These are phyloP conservation scores for Orussus abietinus DNA, from an alignment of 1,140 invertebrate species.

Conservation along the genomic window DNA sequence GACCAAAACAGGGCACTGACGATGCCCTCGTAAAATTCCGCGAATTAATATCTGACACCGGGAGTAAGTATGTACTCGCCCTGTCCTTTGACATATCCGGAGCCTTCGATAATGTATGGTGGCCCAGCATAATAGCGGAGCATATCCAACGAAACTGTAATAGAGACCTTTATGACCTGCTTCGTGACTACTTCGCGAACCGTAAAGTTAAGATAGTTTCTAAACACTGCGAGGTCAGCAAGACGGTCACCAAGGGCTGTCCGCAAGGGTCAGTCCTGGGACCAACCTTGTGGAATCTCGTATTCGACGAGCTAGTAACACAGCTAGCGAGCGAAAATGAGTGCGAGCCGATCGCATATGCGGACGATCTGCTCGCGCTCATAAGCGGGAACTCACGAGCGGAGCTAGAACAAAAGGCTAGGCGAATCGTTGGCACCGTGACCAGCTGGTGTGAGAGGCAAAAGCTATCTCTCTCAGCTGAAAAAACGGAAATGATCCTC, in stretches of 20 bases:
- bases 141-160: slow-evolving; percentile 15
- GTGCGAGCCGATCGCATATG: slow-evolving; percentile 21
- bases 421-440: not conserved
- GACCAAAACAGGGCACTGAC: slow-evolving; percentile 13
- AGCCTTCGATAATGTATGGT: slow-evolving; percentile 39
- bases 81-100: slow-evolving; percentile 43
- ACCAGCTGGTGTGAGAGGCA: not conserved
- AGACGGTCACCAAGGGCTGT: slow-evolving; percentile 13
- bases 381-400: slow-evolving; percentile 10
- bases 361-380: slow-evolving; percentile 21
- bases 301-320: slow-evolving; percentile 21
- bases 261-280: no score
- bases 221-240: not conserved
- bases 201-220: not conserved
- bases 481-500: slow-evolving; percentile 2
- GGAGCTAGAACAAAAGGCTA: slow-evolving; percentile 7
- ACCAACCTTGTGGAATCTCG: slow-evolving; percentile 24
- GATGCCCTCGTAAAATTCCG: slow-evolving; percentile 12
- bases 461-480: not conserved
- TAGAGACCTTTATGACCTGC: slow-evolving; percentile 2
- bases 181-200: not conserved
- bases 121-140: slow-evolving; percentile 27
- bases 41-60: not conserved
- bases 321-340: not conserved
- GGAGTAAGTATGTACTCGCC: slow-evolving; percentile 21